Evolutionary conservation across 1,140 invertebrate genomes (phyloP), one percentile per base, ranked within the genome.

Genomic region (Eubasilissa regina): DNA sequence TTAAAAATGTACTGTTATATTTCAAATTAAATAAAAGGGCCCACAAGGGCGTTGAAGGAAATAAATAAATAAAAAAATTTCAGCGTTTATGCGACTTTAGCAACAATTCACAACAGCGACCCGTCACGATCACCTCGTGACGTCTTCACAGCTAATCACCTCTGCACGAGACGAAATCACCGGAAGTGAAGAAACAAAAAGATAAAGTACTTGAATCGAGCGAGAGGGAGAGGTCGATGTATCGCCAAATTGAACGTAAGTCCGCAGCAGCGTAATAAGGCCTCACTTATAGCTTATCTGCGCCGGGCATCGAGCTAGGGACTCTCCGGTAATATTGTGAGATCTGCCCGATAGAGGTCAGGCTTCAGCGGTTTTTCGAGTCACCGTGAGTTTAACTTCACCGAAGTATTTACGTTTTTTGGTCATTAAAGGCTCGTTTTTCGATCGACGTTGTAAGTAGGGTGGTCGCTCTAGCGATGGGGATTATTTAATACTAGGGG

Each of bases 321-420:
- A 68, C 64, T 68, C 64, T 45, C 45, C 43, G 64, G 44, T 45
- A 68, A 45, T 68, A 68, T 45, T 45, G 15, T 68, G 64, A 68
- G 64, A 68, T 68, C 64, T 21, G 43, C 12, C 48, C 64, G 64
- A 68, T 68, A 68, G n/a, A 68, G 35, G 64, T 68, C 44, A 47
- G 15, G 64, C 43, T 68, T 68, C 43, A 68, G 64, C 64, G 64
- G 44, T 8, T 48, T 12, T n/a, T 25, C 64, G 44, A 68, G 64
- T 68, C 64, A 68, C 64, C n/a, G n/a, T 6, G 44, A 64, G 64
- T 47, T 45, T 45, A 21, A 68, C 64, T 48, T 35, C 25, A 35
- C 1, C 1, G 0, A 15, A 68, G n/a, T 68, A 68, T 47, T 68
- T 68, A 47, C 13, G 44, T 68, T 68, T 68, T 68, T 17, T 35